A percentile compares a stretch with the other conserved stretches of the same genome.
Evolutionary conservation across 2,797 vertebrate genomes (phyloP).

Genomic region (Zenarchopterus dispar): DNA sequence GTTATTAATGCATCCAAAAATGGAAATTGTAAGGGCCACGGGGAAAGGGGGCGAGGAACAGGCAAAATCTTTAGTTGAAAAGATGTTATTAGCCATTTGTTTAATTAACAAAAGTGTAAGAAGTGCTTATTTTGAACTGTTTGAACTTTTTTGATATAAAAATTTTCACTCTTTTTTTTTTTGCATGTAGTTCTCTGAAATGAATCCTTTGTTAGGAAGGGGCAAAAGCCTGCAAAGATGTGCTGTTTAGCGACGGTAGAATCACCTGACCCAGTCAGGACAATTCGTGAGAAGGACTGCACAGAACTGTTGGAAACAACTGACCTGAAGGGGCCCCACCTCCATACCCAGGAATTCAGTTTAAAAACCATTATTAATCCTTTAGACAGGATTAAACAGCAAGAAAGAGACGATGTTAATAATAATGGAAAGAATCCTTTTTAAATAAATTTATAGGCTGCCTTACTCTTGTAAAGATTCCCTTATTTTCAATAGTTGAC

Average conservation of each 20-base stretch:
- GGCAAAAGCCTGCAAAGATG: background rate
- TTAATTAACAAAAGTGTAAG: constrained; percentile 16
- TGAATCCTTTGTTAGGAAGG: background rate
- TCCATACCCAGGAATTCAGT: background rate
- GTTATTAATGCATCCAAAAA: constrained; percentile 3
- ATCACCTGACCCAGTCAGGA: constrained; percentile 20
- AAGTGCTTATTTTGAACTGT: too few relatives aligned
- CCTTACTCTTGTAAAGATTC: too few relatives aligned
- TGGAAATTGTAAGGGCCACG: background rate
- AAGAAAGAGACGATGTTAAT: background rate
- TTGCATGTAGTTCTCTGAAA: background rate
- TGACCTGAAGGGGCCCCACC: constrained; percentile 2
- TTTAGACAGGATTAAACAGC: background rate
- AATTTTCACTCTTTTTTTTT: too few relatives aligned
- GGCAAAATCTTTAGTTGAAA: background rate
- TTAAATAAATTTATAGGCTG: background rate
- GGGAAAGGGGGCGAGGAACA: background rate
- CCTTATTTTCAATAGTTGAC: too few relatives aligned
- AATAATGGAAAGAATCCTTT: constrained; percentile 2
- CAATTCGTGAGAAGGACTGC: constrained; percentile 1
- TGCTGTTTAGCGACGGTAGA: background rate
- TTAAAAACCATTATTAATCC: constrained; percentile 13
- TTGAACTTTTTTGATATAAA: background rate
- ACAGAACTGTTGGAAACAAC: constrained; percentile 22
- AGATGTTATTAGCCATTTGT: constrained; percentile 8